Base-by-base conservation (phyloP, 2,113 vertebrate genomes). In the Gallinago jamesoni region DNA sequence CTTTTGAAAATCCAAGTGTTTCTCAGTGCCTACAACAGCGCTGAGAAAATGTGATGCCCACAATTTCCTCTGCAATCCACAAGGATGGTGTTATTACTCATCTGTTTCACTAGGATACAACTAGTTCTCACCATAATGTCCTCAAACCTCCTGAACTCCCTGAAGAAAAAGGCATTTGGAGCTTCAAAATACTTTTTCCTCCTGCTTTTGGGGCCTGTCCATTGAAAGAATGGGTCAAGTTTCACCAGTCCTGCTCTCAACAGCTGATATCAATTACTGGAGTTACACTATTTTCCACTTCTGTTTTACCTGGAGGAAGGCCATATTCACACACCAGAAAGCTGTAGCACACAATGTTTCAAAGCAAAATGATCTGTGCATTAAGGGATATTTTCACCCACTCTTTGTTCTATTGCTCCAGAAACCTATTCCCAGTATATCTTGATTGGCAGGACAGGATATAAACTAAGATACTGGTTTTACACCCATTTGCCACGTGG, bases 31-130 rank as follows among this genome's bases (percentile, higher is more conserved):
- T 94, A 7, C 64, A 30, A 92, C 37, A 94, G 85, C 90, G 73
- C 57, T 52, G 72, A 84, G 60, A 89, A 39, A 81, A 52, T 52
- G 80, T 10, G 0, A 73, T 87, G 73, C 89, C 91, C 77, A 72
- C 83, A 74, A 48, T 78, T 96, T 92, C 86, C 91, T 84, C 66
- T 91, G 80, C 84, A 77, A 50, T 84, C 88, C 7, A 5, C 63
- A 85, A 89, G 75, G 82, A 69, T 66, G 41, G 64, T 70, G 53
- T 33, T 64, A 94, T 86, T 95, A 94, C 90, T 93, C 93, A 90
- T 84, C 52, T 47, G 27, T 95, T 95, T 90, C 84, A 75, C 76
- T 57, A 87, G 76, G 76, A 92, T 92, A 37, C 62, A 91, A 72
- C 84, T 93, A 59, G 16, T 78, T 95, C 91, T 90, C 77, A 94